Evolutionary conservation across 2,113 vertebrate species (phyloP).

Genomic region (Ptyas mucosa): DNA sequence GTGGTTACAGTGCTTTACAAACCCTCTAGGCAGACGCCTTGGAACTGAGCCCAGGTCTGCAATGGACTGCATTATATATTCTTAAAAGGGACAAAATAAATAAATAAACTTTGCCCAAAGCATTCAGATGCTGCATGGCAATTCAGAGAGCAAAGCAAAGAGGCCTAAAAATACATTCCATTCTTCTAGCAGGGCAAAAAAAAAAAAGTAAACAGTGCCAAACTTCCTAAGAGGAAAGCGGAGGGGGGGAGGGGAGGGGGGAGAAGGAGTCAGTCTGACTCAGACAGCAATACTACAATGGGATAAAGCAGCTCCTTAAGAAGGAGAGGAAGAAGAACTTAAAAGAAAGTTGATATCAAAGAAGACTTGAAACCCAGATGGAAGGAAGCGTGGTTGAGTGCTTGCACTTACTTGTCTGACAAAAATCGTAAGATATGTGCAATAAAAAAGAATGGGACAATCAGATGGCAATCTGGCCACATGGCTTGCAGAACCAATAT

Average conservation of each 20-base stretch:
- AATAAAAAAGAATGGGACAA: constrained; percentile 8
- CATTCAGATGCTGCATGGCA: not conserved
- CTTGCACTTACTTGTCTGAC: not conserved
- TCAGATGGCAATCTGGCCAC: constrained; percentile 11
- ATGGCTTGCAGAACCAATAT: not conserved
- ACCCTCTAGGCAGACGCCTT: not conserved
- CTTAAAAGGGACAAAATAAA: constrained; percentile 12
- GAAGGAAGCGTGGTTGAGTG: not conserved
- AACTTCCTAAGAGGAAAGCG: not conserved
- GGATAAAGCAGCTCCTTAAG: not conserved
- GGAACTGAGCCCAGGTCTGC: constrained; percentile 29
- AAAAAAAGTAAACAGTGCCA: constrained; percentile 15
- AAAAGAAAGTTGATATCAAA: not conserved
- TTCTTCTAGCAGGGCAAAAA: not conserved
- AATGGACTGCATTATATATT: constrained; percentile 37
- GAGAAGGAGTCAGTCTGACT: not conserved
- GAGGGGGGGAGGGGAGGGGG: not conserved
- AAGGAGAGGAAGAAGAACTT: not conserved
- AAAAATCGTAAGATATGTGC: not conserved
- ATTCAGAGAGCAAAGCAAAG: not conserved
- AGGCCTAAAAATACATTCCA: constrained; percentile 5
- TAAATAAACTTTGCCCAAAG: constrained; percentile 25
- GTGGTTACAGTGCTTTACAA: not conserved
- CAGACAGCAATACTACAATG: not conserved
- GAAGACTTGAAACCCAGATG: not conserved